Conservation (phyloP, 2,113 vertebrate species). For the Sinocyclocheilus anophthalmus region DNA sequence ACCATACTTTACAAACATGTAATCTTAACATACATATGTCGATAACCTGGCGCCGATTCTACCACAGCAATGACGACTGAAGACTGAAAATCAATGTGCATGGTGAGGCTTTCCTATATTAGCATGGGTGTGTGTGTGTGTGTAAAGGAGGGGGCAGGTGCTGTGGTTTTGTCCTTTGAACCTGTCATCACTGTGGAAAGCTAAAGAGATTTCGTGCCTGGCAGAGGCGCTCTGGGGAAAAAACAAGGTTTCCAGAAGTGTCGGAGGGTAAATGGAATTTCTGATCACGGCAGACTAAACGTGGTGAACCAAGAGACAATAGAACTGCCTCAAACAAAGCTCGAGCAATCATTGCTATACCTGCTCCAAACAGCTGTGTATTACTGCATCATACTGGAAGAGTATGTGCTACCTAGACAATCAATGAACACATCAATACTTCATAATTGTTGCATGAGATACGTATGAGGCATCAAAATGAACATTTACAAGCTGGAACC, state of each 20-base stretch:
- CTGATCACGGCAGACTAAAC: slow-evolving; percentile 42
- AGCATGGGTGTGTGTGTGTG: neutral
- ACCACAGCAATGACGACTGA: neutral
- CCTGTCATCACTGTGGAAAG: slow-evolving; percentile 33
- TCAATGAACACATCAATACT: slow-evolving; percentile 1
- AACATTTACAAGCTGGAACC: neutral
- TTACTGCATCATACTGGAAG: neutral
- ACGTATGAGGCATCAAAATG: neutral
- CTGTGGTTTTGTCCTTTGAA: slow-evolving; percentile 23
- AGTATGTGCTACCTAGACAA: neutral
- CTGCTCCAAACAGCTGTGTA: neutral
- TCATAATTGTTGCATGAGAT: neutral
- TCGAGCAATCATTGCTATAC: neutral
- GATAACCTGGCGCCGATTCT: neutral
- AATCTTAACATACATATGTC: neutral
- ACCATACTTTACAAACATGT: neutral
- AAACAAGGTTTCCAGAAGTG: slow-evolving; percentile 36
- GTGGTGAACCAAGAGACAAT: slow-evolving; percentile 15
- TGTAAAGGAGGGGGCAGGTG: slow-evolving; percentile 9
- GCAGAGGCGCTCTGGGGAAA: slow-evolving; percentile 23
- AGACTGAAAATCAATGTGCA: slow-evolving; percentile 30
- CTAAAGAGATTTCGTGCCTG: slow-evolving; percentile 46
- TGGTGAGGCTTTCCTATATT: slow-evolving; percentile 1
- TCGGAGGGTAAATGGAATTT: slow-evolving; percentile 52
- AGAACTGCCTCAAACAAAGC: slow-evolving; percentile 11